Evolutionary conservation across 2,888 invertebrate species (phyloP).

Genomic region (Acrobasis consociella): DNA sequence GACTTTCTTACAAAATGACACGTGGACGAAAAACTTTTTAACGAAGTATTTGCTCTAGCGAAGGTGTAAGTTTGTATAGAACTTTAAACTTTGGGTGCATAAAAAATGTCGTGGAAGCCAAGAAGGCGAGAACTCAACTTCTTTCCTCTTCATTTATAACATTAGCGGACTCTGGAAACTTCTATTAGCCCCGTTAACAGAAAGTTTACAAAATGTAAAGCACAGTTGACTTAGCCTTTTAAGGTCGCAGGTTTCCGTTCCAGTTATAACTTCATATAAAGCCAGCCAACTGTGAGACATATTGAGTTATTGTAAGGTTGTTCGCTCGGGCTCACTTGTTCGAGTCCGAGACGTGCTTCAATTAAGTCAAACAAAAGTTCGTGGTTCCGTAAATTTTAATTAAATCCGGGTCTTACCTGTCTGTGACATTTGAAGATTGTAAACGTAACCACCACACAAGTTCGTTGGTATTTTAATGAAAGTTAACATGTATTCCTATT

Average conservation of each 20-base stretch:
- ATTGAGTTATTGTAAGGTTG: conserved; percentile 40
- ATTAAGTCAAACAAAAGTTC: conserved; percentile 1
- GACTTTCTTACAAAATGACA: no score
- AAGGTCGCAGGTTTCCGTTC: conserved; percentile 58
- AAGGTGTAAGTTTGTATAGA: no score
- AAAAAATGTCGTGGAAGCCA: conserved; percentile 51
- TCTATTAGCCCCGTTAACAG: conserved; percentile 66
- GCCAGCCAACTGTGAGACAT: not conserved
- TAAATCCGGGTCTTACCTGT: not conserved
- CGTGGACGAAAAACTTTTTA: not conserved
- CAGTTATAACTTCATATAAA: conserved; percentile 47
- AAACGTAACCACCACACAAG: no score
- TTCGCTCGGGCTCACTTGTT: conserved; percentile 15
- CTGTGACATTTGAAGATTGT: no score
- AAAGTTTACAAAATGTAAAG: conserved; percentile 61
- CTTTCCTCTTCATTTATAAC: conserved; percentile 68
- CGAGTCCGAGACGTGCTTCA: not conserved
- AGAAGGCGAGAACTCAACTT: conserved; percentile 49
- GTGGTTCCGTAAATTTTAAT: conserved; percentile 12
- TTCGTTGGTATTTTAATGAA: no score
- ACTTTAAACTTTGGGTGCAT: conserved; percentile 37
- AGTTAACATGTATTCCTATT: no score
- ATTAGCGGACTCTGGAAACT: conserved; percentile 64
- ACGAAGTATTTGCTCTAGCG: not conserved
- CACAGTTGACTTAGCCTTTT: conserved; percentile 60